Conservation (phyloP, 2,113 vertebrate species). For the Edolisoma coerulescens region DNA sequence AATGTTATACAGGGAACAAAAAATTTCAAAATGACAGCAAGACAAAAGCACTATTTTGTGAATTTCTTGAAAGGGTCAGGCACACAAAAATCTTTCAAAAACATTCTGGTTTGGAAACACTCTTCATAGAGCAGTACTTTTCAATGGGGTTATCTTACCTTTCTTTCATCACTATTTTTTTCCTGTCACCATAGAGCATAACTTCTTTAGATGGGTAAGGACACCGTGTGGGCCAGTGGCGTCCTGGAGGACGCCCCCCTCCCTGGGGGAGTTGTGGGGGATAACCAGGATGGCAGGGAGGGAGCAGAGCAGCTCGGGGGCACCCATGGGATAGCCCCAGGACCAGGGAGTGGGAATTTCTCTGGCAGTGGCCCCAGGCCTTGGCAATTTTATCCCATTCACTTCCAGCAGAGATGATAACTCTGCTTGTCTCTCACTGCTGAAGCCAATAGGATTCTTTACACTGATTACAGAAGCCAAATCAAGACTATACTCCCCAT, state of each 20-base stretch:
- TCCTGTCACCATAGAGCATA: not conserved
- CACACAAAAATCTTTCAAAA: not conserved
- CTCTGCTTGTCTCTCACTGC: not conserved
- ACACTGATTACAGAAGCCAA: not conserved
- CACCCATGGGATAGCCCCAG: not conserved
- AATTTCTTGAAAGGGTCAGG: not conserved
- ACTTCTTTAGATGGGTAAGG: not conserved
- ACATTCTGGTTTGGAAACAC: not conserved
- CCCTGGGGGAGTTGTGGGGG: accelerated
- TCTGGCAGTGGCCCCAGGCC: accelerated
- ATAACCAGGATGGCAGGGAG: not conserved
- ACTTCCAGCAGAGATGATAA: not conserved
- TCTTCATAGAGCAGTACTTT: not conserved
- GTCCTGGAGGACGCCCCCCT: no score
- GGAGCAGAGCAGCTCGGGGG: accelerated
- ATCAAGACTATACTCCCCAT: not conserved
- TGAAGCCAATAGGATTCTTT: not conserved
- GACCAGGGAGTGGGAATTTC: accelerated
- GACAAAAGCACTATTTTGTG: not conserved
- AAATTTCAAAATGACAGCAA: not conserved
- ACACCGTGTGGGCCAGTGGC: accelerated
- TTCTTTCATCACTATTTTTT: not conserved
- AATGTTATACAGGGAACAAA: not conserved
- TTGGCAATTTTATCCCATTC: not conserved
- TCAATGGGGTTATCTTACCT: not conserved